phyloP scores from a whole-genome alignment of 2,797 vertebrate species.

The Pygocentrus nattereri region DNA sequence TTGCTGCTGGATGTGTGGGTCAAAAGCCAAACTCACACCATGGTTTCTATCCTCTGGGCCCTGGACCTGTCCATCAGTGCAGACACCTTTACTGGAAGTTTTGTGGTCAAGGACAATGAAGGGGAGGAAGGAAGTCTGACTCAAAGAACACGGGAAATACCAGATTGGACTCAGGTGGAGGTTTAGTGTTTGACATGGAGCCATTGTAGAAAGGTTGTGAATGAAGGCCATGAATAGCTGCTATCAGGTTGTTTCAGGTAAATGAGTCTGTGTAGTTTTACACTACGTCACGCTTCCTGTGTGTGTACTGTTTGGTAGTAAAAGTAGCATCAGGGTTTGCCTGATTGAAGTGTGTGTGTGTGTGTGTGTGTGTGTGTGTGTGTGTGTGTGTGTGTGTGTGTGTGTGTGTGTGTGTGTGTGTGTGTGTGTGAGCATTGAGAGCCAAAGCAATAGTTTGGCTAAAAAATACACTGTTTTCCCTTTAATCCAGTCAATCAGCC shows the following conservation, averaged over 20 bases:
- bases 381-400: neutral
- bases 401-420: neutral
- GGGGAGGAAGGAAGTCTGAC: conserved; percentile 24
- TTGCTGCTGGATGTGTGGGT: neutral
- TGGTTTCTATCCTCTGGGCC: conserved; percentile 10
- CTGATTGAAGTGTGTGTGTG: neutral
- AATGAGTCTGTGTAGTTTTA: neutral
- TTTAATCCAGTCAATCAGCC: too few species aligned
- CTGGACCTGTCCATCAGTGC: conserved; percentile 20
- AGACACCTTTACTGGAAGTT: conserved; percentile 42
- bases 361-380: neutral
- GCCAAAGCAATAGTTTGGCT: too few species aligned
- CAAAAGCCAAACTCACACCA: conserved; percentile 18
- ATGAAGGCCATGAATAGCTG: neutral
- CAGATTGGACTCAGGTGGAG: neutral
- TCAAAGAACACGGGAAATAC: conserved; percentile 23
- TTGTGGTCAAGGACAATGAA: conserved; percentile 43
- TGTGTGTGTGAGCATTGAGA: neutral
- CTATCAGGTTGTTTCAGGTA: neutral
- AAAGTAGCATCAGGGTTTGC: neutral
- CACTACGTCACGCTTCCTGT: neutral
- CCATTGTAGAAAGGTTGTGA: neutral
- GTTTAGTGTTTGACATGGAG: neutral
- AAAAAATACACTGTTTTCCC: too few species aligned
- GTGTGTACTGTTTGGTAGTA: neutral